Base-by-base conservation (phyloP, 1,140 invertebrate species). In the Aphelinus atriplicis region DNA sequence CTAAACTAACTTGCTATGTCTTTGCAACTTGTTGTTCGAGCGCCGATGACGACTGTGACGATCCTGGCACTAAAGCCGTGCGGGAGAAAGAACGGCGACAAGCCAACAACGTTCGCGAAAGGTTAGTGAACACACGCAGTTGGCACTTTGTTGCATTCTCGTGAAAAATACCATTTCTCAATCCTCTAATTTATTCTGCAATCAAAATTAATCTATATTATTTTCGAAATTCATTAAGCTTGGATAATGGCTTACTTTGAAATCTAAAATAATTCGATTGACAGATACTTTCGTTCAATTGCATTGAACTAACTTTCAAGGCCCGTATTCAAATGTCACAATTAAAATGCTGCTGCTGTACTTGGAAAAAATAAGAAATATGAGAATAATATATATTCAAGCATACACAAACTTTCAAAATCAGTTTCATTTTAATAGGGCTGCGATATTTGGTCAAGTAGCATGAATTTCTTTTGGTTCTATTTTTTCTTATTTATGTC, bases 21-120 rank as follows among this genome's bases (percentile, higher is more conserved):
- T 86, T 88, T 86, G 77, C 84, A 87, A 87, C 84, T 85, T 90
- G 91, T 90, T 93, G 93, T 88, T 93, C 92, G 81, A 93, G 92
- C 80, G 91, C 91, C 70, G 92, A 93, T 81, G 92, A 93, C 87
- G 92, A 91, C 57, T 92, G 91, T 77, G 93, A 94, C 80, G 94
- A 96, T 87, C 95, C 96, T 9, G 93, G 94, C 88, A 93, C 94
- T 78, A 98, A 98, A 92, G 94, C 94, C 75, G 94, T 97, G 87
- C 92, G 96, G 82, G 97, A 99, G 90, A 95, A 95, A 90, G 96
- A 99, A 90, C 92, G 97, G 81, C 92, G 97, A 80, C 96, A 98
- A 89, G 97, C 97, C 80, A 99, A 99, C 91, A 99, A 99, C 92
- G 97, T 98, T 82, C 90, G 97, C 83, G 98, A 99, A 93, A 95